phyloP scores from a whole-genome alignment of 2,113 vertebrate genomes.

The Calidris pugnax region DNA sequence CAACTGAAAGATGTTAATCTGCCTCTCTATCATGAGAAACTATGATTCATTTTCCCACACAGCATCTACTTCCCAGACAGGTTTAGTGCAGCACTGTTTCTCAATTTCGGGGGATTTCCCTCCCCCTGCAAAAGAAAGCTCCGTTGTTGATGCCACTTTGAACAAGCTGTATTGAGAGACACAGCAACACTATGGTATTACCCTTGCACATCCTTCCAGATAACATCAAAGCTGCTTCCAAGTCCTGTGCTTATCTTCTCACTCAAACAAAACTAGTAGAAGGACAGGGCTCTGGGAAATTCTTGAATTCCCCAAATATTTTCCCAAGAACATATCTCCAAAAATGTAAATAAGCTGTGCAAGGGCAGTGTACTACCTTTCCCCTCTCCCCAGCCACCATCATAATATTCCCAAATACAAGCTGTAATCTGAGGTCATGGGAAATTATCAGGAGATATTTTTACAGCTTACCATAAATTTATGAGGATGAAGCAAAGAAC shows the following conservation, averaged over 20 bases:
- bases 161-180: neutral
- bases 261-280: neutral
- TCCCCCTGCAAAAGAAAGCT: neutral
- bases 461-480: neutral
- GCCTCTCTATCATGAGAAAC: neutral
- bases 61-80: neutral
- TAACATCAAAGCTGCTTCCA: conserved; percentile 8
- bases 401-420: neutral
- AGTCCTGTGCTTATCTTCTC: neutral
- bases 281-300: neutral
- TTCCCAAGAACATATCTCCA: neutral
- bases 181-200: neutral
- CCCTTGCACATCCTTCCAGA: neutral
- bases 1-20: neutral
- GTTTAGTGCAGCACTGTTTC: neutral
- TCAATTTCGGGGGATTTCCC: neutral
- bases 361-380: neutral
- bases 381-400: neutral
- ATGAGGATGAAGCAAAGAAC: neutral
- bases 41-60: neutral
- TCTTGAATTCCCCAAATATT: neutral
- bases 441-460: conserved; percentile 23
- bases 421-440: neutral
- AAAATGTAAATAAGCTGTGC: conserved; percentile 1
- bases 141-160: neutral